These are phyloP conservation scores for Argyrosomus regius DNA, from an alignment of 2,797 vertebrate species.

Conservation along the genomic window DNA sequence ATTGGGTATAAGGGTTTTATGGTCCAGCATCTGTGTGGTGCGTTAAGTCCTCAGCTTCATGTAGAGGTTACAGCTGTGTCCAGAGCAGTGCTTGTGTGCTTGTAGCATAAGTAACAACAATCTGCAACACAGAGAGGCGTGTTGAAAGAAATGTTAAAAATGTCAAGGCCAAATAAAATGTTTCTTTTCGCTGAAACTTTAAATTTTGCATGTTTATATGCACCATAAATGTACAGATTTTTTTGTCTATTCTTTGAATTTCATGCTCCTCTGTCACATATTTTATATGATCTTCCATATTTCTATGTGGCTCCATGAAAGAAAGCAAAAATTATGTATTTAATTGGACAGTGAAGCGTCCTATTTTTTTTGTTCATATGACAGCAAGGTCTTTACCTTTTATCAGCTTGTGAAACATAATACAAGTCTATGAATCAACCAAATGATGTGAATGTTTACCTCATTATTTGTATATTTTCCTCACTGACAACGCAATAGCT, in stretches of 20 bases:
- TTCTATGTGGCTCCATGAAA: not conserved
- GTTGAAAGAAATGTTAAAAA: not conserved
- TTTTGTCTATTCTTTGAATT: not conserved
- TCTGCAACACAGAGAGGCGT: not conserved
- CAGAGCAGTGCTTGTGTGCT: constrained; percentile 10
- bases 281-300: not conserved
- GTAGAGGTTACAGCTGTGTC: constrained; percentile 51
- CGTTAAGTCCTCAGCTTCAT: constrained; percentile 39
- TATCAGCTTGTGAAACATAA: constrained; percentile 5
- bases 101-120: not conserved
- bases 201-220: not conserved
- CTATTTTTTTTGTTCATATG: not conserved
- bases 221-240: not conserved
- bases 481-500: not conserved
- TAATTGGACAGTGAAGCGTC: not conserved
- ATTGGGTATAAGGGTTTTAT: constrained; percentile 60
- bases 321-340: not conserved
- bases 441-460: not conserved
- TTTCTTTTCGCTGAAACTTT: not conserved
- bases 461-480: not conserved
- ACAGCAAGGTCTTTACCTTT: not conserved
- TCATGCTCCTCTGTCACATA: not conserved
- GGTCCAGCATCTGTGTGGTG: constrained; percentile 38
- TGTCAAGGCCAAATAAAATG: not conserved
- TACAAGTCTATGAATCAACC: not conserved